Conservation (phyloP, 2,113 vertebrate species). For the Upupa epops region DNA sequence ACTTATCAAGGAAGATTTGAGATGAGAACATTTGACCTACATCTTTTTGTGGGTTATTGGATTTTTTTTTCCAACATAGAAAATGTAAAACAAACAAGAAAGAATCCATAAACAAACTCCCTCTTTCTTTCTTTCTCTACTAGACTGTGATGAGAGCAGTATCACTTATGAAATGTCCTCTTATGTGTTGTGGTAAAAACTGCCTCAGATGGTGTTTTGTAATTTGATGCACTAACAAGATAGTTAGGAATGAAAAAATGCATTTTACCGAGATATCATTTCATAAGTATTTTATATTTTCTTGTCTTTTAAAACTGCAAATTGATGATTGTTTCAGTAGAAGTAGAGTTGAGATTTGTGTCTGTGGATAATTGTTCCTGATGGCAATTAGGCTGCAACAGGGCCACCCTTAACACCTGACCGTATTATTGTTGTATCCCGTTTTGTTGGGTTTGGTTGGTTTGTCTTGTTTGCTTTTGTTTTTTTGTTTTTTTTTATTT, state of each 20-base stretch:
- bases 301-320: constrained; percentile 1
- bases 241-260: constrained; percentile 66
- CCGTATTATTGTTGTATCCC: not conserved
- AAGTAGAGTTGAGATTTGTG: not conserved
- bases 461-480: no score
- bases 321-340: not conserved
- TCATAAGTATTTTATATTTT: constrained; percentile 46
- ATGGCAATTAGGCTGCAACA: not conserved
- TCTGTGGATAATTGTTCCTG: not conserved
- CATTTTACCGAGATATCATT: constrained; percentile 31
- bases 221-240: constrained; percentile 64
- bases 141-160: constrained; percentile 55
- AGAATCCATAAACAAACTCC: constrained; percentile 65
- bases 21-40: constrained; percentile 61
- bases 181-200: constrained; percentile 38
- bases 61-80: constrained; percentile 53
- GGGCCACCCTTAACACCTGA: not conserved
- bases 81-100: constrained; percentile 72
- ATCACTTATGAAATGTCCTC: constrained; percentile 57
- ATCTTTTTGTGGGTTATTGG: constrained; percentile 63
- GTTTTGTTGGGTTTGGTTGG: not conserved
- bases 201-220: constrained; percentile 58
- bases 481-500: not conserved
- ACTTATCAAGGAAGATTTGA: constrained; percentile 68
- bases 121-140: constrained; percentile 27